phyloP scores from a whole-genome alignment of 1,140 invertebrate species.

The Drosophila guanche region DNA sequence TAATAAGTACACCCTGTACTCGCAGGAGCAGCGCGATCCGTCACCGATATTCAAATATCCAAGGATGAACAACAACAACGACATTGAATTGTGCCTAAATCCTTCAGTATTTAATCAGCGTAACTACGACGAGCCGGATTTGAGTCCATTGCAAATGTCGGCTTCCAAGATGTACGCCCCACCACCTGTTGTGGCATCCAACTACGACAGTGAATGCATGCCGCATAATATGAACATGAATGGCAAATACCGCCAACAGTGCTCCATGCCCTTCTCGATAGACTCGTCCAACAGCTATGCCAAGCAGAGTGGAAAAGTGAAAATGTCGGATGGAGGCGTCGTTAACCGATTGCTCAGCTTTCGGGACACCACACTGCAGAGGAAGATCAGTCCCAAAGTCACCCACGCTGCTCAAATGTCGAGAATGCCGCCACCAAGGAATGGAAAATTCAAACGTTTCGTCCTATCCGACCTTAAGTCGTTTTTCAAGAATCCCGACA shows the following conservation, averaged over 20 bases:
- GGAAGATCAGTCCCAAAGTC: slow-evolving; percentile 46
- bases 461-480: slow-evolving; percentile 39
- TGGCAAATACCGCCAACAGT: slow-evolving; percentile 49
- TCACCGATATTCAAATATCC: slow-evolving; percentile 10
- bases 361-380: slow-evolving; percentile 60
- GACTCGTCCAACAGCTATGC: slow-evolving; percentile 41
- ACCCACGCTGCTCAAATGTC: slow-evolving; percentile 29
- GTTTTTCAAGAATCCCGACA: slow-evolving; percentile 54
- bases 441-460: slow-evolving; percentile 28
- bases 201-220: slow-evolving; percentile 65
- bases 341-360: slow-evolving; percentile 71
- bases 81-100: slow-evolving; percentile 34
- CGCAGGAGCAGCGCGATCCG: slow-evolving; percentile 38
- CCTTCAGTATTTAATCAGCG: slow-evolving; percentile 15
- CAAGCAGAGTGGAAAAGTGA: slow-evolving; percentile 42
- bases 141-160: slow-evolving; percentile 23
- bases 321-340: slow-evolving; percentile 58
- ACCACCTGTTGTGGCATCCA: slow-evolving; percentile 63
- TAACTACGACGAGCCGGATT: slow-evolving; percentile 35
- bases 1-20: slow-evolving; percentile 62
- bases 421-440: slow-evolving; percentile 23
- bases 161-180: slow-evolving; percentile 71
- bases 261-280: slow-evolving; percentile 33
- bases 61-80: slow-evolving; percentile 53
- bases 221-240: slow-evolving; percentile 34